phyloP scores from a whole-genome alignment of 2,113 vertebrate genomes.

The Phyllostomus discolor region DNA sequence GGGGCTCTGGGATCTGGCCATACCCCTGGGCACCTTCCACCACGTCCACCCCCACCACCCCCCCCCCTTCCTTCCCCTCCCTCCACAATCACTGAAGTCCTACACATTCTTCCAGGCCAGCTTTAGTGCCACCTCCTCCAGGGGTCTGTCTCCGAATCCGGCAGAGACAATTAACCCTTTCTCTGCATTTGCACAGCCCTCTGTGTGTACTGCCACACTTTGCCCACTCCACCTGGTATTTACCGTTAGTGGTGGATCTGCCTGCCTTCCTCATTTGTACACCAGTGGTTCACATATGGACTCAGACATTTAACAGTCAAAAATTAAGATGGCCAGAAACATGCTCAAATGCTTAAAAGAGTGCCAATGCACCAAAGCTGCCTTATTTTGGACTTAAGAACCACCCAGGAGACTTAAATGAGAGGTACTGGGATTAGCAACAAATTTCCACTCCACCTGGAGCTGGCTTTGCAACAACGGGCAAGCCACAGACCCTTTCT shows the following conservation, averaged over 20 bases:
- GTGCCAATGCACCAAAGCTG: not conserved
- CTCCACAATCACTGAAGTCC: not conserved
- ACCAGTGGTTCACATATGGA: not conserved
- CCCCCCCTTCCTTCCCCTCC: not conserved
- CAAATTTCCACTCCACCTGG: not conserved
- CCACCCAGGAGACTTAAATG: not conserved
- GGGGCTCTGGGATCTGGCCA: not conserved
- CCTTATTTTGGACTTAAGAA: not conserved
- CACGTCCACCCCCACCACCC: rapidly evolving
- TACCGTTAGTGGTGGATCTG: not conserved
- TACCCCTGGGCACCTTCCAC: not conserved
- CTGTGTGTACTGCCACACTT: not conserved
- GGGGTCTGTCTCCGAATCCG: not conserved
- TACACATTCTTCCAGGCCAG: not conserved
- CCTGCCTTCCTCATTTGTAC: not conserved
- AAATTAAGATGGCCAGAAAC: conserved; percentile 33
- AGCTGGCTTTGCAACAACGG: not conserved
- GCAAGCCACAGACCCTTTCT: not conserved
- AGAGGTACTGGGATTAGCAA: not conserved
- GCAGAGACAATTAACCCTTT: not conserved
- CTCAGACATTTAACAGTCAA: not conserved
- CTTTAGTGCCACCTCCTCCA: not conserved
- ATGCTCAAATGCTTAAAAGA: not conserved
- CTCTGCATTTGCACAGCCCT: not conserved
- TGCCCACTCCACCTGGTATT: not conserved